phyloP scores from a whole-genome alignment of 2,113 vertebrate species.

The Pterocles burchelli region DNA sequence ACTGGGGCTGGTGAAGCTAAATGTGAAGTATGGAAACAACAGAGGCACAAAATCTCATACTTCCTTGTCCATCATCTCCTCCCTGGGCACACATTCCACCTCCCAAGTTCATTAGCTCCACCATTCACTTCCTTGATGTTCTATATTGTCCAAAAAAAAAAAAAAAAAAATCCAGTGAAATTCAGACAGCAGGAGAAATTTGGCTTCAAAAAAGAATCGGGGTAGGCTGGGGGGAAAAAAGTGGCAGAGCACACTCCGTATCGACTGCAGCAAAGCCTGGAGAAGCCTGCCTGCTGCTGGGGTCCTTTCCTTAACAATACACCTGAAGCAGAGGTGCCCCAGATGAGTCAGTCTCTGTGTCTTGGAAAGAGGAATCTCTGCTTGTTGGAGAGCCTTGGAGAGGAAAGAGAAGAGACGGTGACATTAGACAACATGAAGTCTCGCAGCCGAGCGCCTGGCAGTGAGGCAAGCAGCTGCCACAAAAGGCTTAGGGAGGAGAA shows the following conservation, averaged over 20 bases:
- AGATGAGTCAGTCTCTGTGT: conserved; percentile 89
- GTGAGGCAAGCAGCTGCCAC: background rate
- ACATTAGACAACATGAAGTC: background rate
- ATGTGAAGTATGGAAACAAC: background rate
- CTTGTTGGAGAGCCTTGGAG: conserved; percentile 75
- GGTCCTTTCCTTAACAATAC: conserved; percentile 70
- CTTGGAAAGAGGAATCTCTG: conserved; percentile 84
- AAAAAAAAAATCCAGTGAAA: background rate
- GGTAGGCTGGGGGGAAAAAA: background rate
- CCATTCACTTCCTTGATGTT: conserved; percentile 8
- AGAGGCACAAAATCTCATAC: background rate
- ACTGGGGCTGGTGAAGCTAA: background rate
- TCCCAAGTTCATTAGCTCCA: background rate
- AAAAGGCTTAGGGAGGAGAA: conserved; percentile 58
- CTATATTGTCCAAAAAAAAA: background rate
- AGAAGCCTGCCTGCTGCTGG: background rate
- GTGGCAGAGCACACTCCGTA: background rate
- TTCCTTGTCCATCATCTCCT: conserved; percentile 31
- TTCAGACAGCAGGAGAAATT: background rate
- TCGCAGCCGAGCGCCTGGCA: background rate
- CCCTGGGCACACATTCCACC: conserved; percentile 8
- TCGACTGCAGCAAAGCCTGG: background rate
- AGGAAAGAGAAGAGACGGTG: conserved; percentile 56
- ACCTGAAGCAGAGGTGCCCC: conserved; percentile 89
- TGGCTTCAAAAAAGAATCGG: background rate